Conservation (phyloP, 2,113 vertebrate genomes). For the Desmodus rotundus region DNA sequence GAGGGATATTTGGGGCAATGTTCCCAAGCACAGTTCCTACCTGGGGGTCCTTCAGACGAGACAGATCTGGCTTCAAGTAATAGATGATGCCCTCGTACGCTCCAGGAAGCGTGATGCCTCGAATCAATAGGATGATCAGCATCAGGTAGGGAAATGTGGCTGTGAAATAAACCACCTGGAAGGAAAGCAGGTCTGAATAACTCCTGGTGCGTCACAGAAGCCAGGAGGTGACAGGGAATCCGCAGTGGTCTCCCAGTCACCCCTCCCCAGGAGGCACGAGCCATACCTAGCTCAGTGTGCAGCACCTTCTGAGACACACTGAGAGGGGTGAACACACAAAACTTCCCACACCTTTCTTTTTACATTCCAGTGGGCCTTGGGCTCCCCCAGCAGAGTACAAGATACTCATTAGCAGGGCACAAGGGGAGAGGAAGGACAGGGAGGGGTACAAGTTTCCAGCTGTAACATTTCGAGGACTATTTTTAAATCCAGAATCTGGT, state of each 20-base stretch:
- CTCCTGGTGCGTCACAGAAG: neutral
- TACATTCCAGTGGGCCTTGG: neutral
- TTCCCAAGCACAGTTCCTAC: slow-evolving; percentile 72
- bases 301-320: neutral
- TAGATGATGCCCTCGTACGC: slow-evolving; percentile 90
- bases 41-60: slow-evolving; percentile 91
- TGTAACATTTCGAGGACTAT: neutral
- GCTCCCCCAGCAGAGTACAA: neutral
- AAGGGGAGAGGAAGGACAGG: too few relatives aligned
- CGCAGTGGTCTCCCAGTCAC: neutral
- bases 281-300: neutral
- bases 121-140: slow-evolving; percentile 90
- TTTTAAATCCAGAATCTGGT: neutral
- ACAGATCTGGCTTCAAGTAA: slow-evolving; percentile 93
- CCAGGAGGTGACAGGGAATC: neutral
- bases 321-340: neutral
- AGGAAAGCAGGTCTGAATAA: neutral
- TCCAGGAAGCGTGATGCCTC: slow-evolving; percentile 92
- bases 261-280: neutral
- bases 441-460: neutral
- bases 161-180: slow-evolving; percentile 96
- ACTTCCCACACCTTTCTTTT: neutral
- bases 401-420: neutral
- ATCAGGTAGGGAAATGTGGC: slow-evolving; percentile 96
- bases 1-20: neutral